These are phyloP conservation scores for Cotesia glomerata DNA, from an alignment of 1,140 invertebrate species.

Conservation along the genomic window DNA sequence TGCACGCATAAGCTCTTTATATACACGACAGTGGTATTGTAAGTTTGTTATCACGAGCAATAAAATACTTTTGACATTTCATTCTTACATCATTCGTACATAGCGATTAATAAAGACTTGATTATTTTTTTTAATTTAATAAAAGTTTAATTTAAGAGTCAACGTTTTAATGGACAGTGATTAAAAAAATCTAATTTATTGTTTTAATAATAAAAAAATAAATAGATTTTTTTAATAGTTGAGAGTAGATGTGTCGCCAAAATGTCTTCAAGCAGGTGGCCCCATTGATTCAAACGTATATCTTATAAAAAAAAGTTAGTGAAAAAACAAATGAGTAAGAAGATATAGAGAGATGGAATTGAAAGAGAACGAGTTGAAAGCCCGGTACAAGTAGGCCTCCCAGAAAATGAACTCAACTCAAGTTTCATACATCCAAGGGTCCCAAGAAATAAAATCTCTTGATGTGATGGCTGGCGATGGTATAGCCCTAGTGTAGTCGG, in stretches of 20 bases:
- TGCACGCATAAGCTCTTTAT: neutral
- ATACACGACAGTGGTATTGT: neutral
- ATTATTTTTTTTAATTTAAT: neutral
- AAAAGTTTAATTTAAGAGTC: neutral
- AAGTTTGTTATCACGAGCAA: neutral
- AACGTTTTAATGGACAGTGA: too few species aligned
- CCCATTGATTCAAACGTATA: neutral
- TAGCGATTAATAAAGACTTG: neutral
- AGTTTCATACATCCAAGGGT: neutral
- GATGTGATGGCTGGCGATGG: neutral
- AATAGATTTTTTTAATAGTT: neutral
- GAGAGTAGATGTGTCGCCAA: neutral
- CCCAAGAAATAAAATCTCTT: neutral
- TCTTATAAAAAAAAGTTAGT: neutral
- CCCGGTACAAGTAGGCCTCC: slow-evolving; percentile 7
- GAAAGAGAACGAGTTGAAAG: neutral
- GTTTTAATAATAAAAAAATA: neutral
- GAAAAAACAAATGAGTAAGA: neutral
- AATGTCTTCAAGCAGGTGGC: neutral
- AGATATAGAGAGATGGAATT: neutral
- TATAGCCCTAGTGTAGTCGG: neutral
- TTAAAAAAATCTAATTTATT: too few species aligned
- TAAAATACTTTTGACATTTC: slow-evolving; percentile 2
- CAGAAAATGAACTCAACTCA: slow-evolving; percentile 6
- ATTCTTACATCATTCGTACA: neutral